phyloP scores from a whole-genome alignment of 2,113 vertebrate species.

The Smithornis capensis region DNA sequence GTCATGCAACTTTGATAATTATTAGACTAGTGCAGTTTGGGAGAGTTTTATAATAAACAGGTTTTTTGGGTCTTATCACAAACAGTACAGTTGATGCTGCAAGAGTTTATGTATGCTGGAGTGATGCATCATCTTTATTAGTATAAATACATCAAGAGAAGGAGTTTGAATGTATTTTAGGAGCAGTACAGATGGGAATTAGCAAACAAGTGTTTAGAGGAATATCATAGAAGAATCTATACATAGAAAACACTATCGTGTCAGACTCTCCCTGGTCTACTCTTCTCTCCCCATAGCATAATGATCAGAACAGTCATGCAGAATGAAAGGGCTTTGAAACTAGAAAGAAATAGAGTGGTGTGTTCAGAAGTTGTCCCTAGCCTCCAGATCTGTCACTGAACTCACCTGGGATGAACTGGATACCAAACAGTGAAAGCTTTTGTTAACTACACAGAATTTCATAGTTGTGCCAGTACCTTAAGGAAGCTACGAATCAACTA shows the following conservation, averaged over 20 bases:
- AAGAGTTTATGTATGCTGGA: background rate
- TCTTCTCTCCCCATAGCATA: background rate
- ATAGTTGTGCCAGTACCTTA: background rate
- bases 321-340: slow-evolving; percentile 34
- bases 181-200: background rate
- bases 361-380: slow-evolving; percentile 8
- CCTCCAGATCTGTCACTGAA: slow-evolving; percentile 9
- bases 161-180: background rate
- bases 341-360: background rate
- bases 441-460: background rate
- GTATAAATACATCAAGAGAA: background rate
- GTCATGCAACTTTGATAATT: background rate
- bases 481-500: background rate
- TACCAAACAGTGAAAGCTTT: background rate
- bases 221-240: too few relatives aligned
- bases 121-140: slow-evolving; percentile 13
- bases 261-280: background rate
- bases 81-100: background rate
- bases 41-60: slow-evolving; percentile 2
- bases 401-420: slow-evolving; percentile 4
- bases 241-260: too few relatives aligned
- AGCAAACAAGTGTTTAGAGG: slow-evolving; percentile 37
- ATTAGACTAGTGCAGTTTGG: background rate
- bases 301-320: slow-evolving; percentile 29
- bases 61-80: background rate